Evolutionary conservation across 2,113 vertebrate genomes (phyloP).

Genomic region (Morone saxatilis): DNA sequence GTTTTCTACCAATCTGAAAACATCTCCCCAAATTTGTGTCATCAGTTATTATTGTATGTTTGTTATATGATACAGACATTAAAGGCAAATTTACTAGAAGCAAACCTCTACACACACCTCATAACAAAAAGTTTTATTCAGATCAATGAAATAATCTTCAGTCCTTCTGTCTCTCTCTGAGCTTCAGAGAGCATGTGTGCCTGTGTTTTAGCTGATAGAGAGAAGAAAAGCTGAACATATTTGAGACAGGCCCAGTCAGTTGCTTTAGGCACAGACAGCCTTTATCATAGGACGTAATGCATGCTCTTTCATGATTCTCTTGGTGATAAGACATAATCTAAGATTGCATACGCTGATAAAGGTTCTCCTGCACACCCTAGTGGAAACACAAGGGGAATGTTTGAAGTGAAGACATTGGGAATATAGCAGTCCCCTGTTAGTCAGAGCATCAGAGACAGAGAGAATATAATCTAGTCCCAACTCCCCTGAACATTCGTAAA

Average conservation of each 20-base stretch:
- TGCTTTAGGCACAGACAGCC: conserved; percentile 65
- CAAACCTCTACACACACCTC: background rate
- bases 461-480: conserved; percentile 62
- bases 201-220: conserved; percentile 43
- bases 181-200: conserved; percentile 4
- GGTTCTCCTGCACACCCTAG: conserved; percentile 74
- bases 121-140: background rate
- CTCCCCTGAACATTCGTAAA: conserved; percentile 77
- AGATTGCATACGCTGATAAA: conserved; percentile 76
- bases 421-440: conserved; percentile 60
- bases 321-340: conserved; percentile 66
- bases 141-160: conserved; percentile 6
- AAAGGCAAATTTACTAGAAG: background rate
- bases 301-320: conserved; percentile 76
- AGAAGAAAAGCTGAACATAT: conserved; percentile 59
- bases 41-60: background rate
- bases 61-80: background rate
- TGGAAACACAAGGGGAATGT: conserved; percentile 73
- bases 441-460: conserved; percentile 68
- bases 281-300: conserved; percentile 65
- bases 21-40: background rate
- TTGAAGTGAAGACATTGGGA: conserved; percentile 74
- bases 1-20: conserved; percentile 45
- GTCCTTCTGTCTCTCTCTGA: conserved; percentile 9
- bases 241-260: conserved; percentile 57